Conservation (phyloP, 1,140 invertebrate genomes). For the Saccostrea cuccullata region DNA sequence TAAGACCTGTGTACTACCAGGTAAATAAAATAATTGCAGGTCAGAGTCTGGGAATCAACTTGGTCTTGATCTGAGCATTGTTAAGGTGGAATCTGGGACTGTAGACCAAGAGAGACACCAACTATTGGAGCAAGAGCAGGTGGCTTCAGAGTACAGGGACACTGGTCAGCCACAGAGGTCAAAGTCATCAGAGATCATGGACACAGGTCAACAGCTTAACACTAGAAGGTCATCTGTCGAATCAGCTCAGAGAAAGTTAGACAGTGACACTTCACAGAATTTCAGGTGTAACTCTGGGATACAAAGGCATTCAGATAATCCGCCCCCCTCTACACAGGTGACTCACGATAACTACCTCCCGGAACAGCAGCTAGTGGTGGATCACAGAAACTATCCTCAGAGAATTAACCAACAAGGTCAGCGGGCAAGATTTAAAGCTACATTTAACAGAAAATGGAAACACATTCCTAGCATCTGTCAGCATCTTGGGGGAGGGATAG, state of each 20-base stretch:
- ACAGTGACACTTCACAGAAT: neutral
- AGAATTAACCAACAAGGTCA: neutral
- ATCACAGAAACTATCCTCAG: neutral
- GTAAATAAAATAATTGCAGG: neutral
- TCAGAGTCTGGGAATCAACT: neutral
- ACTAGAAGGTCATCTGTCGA: neutral
- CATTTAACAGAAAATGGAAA: no score
- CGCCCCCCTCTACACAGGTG: neutral
- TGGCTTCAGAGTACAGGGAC: neutral
- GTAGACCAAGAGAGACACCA: neutral
- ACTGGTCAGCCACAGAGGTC: neutral
- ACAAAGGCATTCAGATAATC: neutral
- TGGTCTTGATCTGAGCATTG: slow-evolving; percentile 10
- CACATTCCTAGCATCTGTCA: no score
- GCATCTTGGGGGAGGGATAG: no score
- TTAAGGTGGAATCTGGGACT: neutral
- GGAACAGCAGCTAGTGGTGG: neutral
- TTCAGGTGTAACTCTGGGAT: neutral
- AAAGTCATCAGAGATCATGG: neutral
- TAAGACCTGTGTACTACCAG: no score
- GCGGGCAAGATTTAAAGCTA: neutral
- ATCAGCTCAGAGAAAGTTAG: neutral
- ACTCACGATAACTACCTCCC: neutral
- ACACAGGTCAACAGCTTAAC: neutral
- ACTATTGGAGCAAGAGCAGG: neutral